Base-by-base conservation (phyloP, 1,140 invertebrate species). In the Leucophenga varia region DNA sequence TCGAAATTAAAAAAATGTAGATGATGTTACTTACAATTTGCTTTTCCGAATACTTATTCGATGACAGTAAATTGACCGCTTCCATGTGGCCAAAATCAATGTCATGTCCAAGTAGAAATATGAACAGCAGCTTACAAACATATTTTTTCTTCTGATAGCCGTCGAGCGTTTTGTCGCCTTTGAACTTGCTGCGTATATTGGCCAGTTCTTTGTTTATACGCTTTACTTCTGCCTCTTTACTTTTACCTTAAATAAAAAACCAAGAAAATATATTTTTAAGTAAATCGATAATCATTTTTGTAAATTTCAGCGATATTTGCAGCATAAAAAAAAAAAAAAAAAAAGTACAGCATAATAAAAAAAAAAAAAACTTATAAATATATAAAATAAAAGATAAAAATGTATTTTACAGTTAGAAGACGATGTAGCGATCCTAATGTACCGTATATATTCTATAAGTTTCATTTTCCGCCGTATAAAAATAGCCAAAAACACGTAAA, bases 11-110 rank as follows among this genome's bases (percentile, higher is more conserved):
- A 6, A 40, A 40, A 37, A 16, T 17, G 20, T 32, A 12, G 12
- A 3, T 9, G 8, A 14, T 9, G 7, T 36, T 37, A 84, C 90
- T 86, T 84, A 97, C 97, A 79, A 99, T 99, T 85, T 99, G 97
- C 82, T 99, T 99, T 78, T 99, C 97, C 31, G 97, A 99, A 81
- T 99, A 99, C 83, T 99, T 99, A 76, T 99, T 99, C 22, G 97
- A 99, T 55, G 95, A 98, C n/a, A 99, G 84, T 37, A 99, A 81
- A 80, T 99, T 99, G 58, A 99, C 97, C 39, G 97, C 97, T 79
- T 99, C 97, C 96, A 99, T 99, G 79, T 99, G 96, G 44, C 97
- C 97, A 81, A 99, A 99, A 79, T 99, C 97, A 77, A 99, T 99
- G 78, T 99, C 97, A 81, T 99, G 96, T 40, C 97, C 91, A 52